phyloP scores from a whole-genome alignment of 2,797 vertebrate genomes.

The Babyrousa celebensis region DNA sequence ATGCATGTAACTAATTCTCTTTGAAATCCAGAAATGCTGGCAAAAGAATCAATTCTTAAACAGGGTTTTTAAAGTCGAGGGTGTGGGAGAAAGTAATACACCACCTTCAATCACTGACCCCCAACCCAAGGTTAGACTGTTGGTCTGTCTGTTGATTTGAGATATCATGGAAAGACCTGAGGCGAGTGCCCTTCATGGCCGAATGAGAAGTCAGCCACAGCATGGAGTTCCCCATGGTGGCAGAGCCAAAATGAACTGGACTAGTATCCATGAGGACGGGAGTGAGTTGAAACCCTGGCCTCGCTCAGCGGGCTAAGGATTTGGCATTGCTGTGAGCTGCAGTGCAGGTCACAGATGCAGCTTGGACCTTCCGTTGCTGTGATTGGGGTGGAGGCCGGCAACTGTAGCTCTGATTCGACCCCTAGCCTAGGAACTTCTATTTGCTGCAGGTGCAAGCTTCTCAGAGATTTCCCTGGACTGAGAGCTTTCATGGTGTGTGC shows the following conservation, averaged over 20 bases:
- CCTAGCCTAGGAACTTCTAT: too few relatives aligned
- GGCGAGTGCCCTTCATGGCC: background rate
- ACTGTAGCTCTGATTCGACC: too few relatives aligned
- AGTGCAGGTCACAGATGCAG: too few relatives aligned
- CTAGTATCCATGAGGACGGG: too few relatives aligned
- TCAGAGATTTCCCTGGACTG: background rate
- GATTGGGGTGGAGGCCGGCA: too few relatives aligned
- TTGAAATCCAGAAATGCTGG: conserved; percentile 17
- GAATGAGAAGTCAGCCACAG: conserved; percentile 6
- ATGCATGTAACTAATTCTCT: conserved; percentile 29
- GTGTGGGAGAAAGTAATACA: background rate
- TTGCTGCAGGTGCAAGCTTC: background rate
- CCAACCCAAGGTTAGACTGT: background rate
- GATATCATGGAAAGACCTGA: background rate
- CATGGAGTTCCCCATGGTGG: too few relatives aligned
- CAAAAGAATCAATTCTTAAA: background rate
- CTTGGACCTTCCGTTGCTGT: too few relatives aligned
- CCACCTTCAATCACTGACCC: background rate
- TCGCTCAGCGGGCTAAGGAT: too few relatives aligned
- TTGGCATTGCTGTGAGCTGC: too few relatives aligned
- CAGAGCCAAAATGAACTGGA: too few relatives aligned
- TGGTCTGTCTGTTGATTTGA: background rate
- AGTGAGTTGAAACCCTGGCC: too few relatives aligned
- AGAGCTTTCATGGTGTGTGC: background rate
- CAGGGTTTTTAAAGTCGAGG: background rate